Base-by-base conservation (phyloP, 1,140 invertebrate genomes). In the Drosophila busckii region DNA sequence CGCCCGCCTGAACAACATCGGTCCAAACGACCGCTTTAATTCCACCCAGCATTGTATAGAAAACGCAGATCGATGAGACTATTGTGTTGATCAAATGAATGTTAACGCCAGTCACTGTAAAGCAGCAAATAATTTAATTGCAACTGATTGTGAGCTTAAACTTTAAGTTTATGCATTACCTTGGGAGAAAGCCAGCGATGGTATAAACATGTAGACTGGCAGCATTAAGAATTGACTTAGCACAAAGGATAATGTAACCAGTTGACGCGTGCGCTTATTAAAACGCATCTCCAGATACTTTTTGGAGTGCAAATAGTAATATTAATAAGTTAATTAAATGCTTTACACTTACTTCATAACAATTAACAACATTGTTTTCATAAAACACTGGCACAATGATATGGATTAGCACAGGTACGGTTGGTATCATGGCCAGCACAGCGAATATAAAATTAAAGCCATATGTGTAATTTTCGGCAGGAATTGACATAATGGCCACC, bases 1-100 rank as follows among this genome's bases (percentile, higher is more conserved):
- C 89, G 3, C 91, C 70, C 2, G 91, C 92, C 88, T 96, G 95
- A 17, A 96, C 90, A 0, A 93, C 92, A 88, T 97, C 95, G 0
- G 95, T 96, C 94, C 94, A 95, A 15, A 96, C 92, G 1, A 96
- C 95, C 0, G 94, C 94, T 88, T 95, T 95, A 48, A 96, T 89
- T 1, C 95, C 95, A 56, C 94, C 94, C 87, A 96, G 71, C 52
- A 92, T 92, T 2, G 94, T 95, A 78, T 96, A 96, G 76, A 96
- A 94, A 29, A 94, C 94, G 85, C 94, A 95, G 9, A 95, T 90
- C 13, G 91, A 87, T 41, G 93, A 94, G 12, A 94, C 92, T 2
- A 93, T 75, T 3, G 91, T 89, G 26, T 94, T 93, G 23, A 94
- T 91, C 25, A 92, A 71, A 70, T 93, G 92, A 16, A 94, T 88